Evolutionary conservation across 30 jellyfish, hydroid and myxozoan genomes (phyloP).

Genomic region (Aurelia sp.): DNA sequence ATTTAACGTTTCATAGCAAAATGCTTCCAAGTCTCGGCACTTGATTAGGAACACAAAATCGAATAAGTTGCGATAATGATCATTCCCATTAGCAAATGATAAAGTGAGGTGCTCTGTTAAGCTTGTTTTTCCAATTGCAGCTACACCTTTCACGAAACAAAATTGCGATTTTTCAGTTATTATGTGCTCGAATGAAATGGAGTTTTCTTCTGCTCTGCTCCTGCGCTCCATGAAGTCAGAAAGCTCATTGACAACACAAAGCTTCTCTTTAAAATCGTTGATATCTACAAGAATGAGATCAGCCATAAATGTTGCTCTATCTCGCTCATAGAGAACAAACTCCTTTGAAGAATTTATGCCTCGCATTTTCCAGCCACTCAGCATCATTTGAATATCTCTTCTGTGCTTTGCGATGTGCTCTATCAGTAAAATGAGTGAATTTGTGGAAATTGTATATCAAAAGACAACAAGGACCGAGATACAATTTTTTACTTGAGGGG

Average conservation of each 20-base stretch:
- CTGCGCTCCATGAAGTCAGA: no score
- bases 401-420: no score
- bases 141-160: conserved; percentile 4
- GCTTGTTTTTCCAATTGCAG: background rate
- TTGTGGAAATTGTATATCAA: no score
- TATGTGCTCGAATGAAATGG: background rate
- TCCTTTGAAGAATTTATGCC: background rate
- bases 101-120: background rate
- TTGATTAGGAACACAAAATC: background rate
- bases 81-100: background rate
- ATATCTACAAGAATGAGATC: background rate
- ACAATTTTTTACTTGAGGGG: no score
- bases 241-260: no score
- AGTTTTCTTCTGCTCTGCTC: background rate
- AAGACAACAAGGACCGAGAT: no score
- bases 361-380: no score
- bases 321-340: background rate
- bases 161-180: background rate
- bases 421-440: no score
- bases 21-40: background rate
- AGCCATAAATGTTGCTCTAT: conserved; percentile 6
- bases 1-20: background rate
- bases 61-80: background rate
- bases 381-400: no score
- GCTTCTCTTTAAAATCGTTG: no score